These are phyloP conservation scores for Catonia carolina DNA, from an alignment of 2,888 invertebrate species.

Conservation along the genomic window DNA sequence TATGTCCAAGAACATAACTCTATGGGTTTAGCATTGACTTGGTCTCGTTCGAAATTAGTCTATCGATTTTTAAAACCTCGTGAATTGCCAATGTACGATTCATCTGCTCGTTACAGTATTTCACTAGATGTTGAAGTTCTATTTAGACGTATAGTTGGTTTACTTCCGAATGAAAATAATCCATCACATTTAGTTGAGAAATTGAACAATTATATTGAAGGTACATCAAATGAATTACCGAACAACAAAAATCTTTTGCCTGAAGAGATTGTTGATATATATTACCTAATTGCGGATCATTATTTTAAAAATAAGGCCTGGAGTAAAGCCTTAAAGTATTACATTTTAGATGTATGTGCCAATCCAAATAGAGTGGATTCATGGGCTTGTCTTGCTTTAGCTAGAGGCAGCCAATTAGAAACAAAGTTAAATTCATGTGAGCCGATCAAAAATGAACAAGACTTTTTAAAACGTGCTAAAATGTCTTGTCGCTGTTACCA, in stretches of 20 bases:
- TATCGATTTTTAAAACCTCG: slow-evolving; percentile 28
- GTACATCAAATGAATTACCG: slow-evolving; percentile 51
- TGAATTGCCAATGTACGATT: slow-evolving; percentile 71
- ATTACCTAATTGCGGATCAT: slow-evolving; percentile 87
- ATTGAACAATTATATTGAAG: slow-evolving; percentile 61
- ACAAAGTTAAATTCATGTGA: slow-evolving; percentile 64
- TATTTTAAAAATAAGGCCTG: slow-evolving; percentile 65
- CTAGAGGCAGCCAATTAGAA: slow-evolving; percentile 69
- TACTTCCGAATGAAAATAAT: slow-evolving; percentile 62
- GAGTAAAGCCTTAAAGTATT: slow-evolving; percentile 61
- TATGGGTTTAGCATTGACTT: slow-evolving; percentile 58
- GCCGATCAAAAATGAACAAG: slow-evolving; percentile 48
- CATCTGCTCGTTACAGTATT: slow-evolving; percentile 50
- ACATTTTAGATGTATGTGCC: slow-evolving; percentile 73
- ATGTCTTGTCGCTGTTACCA: slow-evolving; percentile 70
- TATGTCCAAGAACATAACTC: slow-evolving; percentile 60
- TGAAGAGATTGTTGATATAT: slow-evolving; percentile 41
- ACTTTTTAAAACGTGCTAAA: slow-evolving; percentile 38
- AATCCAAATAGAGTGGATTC: slow-evolving; percentile 78
- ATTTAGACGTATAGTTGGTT: slow-evolving; percentile 59
- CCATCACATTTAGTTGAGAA: slow-evolving; percentile 54
- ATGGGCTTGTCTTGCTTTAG: slow-evolving; percentile 86
- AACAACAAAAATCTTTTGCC: slow-evolving; percentile 33
- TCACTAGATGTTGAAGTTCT: slow-evolving; percentile 73
- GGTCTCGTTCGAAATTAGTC: slow-evolving; percentile 48